A percentile compares a stretch with the other conserved stretches of the same genome.
Evolutionary conservation across 2,797 vertebrate species (phyloP).

Genomic region (Masticophis lateralis): DNA sequence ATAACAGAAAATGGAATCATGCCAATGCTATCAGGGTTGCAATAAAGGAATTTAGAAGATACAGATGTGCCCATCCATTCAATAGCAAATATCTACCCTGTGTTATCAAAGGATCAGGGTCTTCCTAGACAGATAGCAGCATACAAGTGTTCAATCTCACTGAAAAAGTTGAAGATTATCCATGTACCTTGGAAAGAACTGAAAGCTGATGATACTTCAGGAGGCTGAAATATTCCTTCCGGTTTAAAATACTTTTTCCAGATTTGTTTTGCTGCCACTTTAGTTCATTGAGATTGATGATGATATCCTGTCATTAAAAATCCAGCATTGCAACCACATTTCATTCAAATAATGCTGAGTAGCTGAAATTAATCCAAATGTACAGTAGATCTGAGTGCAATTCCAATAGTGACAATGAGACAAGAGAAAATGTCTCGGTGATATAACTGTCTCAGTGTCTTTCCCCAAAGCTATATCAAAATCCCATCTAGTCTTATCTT

Average conservation of each 20-base stretch:
- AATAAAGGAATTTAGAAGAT: neutral
- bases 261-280: neutral
- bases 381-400: neutral
- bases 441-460: neutral
- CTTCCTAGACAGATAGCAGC: neutral
- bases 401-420: neutral
- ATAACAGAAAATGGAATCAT: neutral
- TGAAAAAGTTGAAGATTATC: neutral
- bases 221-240: neutral
- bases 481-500: neutral
- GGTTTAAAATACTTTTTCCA: neutral
- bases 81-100: no score
- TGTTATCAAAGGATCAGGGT: no score
- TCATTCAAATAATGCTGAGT: neutral
- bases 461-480: neutral
- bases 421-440: neutral
- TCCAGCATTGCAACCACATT: neutral
- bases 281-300: neutral
- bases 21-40: neutral
- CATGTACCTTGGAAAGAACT: neutral
- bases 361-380: neutral
- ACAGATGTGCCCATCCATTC: neutral
- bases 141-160: neutral
- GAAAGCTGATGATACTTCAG: neutral
- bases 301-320: neutral